phyloP scores from a whole-genome alignment of 2,797 vertebrate species.

The Pangasius larnaudii region DNA sequence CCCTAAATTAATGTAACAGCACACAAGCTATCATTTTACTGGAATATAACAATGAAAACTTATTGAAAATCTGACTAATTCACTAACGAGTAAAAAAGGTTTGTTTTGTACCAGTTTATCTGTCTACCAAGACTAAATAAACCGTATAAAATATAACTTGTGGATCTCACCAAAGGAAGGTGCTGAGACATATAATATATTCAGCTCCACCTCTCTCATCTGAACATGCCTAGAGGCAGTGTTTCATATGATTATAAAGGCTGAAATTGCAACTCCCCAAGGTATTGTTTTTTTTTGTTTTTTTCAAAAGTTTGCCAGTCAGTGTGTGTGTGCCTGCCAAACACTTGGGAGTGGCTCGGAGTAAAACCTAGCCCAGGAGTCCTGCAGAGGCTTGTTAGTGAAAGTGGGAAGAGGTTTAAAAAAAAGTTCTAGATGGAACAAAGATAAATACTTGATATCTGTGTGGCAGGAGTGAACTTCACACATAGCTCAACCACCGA shows the following conservation, averaged over 20 bases:
- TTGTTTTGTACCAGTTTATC: background rate
- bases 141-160: slow-evolving; percentile 4
- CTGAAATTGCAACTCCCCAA: slow-evolving; percentile 37
- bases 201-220: slow-evolving; percentile 42
- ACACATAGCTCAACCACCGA: slow-evolving; percentile 1
- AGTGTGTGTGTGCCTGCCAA: slow-evolving; percentile 63
- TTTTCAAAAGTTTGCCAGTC: slow-evolving; percentile 19
- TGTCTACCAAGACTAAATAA: background rate
- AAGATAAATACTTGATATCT: slow-evolving; percentile 66
- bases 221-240: slow-evolving; percentile 44
- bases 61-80: slow-evolving; percentile 1
- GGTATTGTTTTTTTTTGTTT: slow-evolving; percentile 23
- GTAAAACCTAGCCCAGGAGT: slow-evolving; percentile 64
- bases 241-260: slow-evolving; percentile 47
- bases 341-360: slow-evolving; percentile 74
- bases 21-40: background rate
- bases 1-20: background rate
- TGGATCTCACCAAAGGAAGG: slow-evolving; percentile 21
- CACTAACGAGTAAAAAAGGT: background rate
- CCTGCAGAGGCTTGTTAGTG: slow-evolving; percentile 74
- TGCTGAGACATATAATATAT: slow-evolving; percentile 41
- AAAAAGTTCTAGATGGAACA: slow-evolving; percentile 55
- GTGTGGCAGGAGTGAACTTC: slow-evolving; percentile 43
- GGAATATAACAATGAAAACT: background rate
- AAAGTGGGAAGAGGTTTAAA: slow-evolving; percentile 66